Percentiles rank a stretch among this genome's conserved stretches.
These are phyloP conservation scores for Aptenodytes patagonicus DNA, from an alignment of 2,113 vertebrate species.

Conservation along the genomic window DNA sequence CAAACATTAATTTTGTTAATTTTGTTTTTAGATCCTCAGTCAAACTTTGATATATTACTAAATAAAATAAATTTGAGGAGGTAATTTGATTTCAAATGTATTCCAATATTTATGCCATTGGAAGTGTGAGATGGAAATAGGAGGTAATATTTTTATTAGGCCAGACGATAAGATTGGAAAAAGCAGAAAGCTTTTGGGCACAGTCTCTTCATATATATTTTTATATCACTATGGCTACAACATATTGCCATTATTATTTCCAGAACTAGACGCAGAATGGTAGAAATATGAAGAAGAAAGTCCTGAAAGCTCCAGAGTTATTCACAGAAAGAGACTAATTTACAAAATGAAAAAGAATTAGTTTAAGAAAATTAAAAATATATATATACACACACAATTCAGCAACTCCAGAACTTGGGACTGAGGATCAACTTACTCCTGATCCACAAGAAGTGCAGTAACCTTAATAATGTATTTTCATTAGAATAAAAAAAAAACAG, in stretches of 20 bases:
- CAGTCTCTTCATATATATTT: background rate
- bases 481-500: accelerated
- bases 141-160: background rate
- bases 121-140: background rate
- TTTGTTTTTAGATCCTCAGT: background rate
- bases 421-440: background rate
- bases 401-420: background rate
- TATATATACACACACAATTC: background rate
- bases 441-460: background rate
- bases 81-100: background rate
- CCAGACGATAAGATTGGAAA: background rate
- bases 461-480: background rate
- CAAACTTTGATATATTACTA: background rate
- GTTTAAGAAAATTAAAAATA: background rate
- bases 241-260: background rate
- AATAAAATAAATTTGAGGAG: background rate
- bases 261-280: background rate
- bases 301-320: background rate
- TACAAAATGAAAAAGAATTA: background rate
- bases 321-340: background rate
- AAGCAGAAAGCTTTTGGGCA: background rate
- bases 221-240: background rate
- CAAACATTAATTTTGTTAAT: background rate
- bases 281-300: background rate
- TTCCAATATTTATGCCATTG: background rate